Evolutionary conservation across 1,140 invertebrate species (phyloP), one percentile per base, ranked within the genome.

Genomic region (Orius laevigatus): DNA sequence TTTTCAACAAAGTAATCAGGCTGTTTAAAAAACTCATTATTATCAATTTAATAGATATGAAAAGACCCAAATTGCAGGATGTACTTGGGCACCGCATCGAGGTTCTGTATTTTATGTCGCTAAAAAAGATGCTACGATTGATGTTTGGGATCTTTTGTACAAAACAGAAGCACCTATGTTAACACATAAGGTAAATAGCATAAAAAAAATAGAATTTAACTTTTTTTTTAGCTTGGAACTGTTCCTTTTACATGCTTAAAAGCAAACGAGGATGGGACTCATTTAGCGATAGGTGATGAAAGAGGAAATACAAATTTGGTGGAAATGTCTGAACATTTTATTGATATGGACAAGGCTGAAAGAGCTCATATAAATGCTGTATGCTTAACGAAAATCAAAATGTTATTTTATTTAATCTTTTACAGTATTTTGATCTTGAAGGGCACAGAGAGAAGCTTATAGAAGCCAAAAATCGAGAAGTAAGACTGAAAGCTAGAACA

Each of bases 401-500:
- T 12, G n/a, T 38, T 16, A 34, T 38, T 10, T 16, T 38, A n/a
- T 16, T 6, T 34, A 34, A 38, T 16, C 4, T 38, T 38, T 43
- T 43, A 14, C 18, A 49, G 47, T 18, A 33, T 19, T 43, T 50
- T 14, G 49, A 50, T 11, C 38, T 42, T 20, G 49, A 50, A 46
- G 12, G 31, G 1, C 19, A 42, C 25, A 16, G 49, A 32, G 49
- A 50, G 20, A 50, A 50, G 38, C 20, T 50, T 8, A 32, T 50
- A 11, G 49, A 50, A 50, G 49, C 41, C 11, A 50, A 50, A 40
- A 6, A 45, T 5, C n/a, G 49, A 39, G 49, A 50, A 46, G 8
- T 50, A 18, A 20, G 35, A 14, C 32, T 50, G 3, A 50, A 50
- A 39, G 49, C 49, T 10, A 9, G 34, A 3, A 14, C 33, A 47